phyloP scores from a whole-genome alignment of 2,888 invertebrate species.

The Calliopum simillimum region DNA sequence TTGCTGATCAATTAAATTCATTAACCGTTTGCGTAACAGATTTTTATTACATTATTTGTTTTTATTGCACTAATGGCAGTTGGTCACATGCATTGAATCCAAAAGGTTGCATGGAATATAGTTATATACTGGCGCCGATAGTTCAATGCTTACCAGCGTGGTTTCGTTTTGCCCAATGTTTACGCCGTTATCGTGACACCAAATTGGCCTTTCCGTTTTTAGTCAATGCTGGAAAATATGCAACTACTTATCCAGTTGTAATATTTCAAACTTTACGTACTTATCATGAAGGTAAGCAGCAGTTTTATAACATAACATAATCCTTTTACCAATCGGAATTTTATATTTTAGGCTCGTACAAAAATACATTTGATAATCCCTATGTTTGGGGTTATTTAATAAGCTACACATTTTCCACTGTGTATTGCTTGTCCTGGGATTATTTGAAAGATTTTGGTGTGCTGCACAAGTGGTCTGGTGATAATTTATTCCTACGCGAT shows the following conservation, averaged over 20 bases:
- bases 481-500: conserved; percentile 89
- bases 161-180: conserved; percentile 97
- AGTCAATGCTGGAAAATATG: conserved; percentile 97
- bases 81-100: conserved; percentile 66
- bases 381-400: conserved; percentile 89
- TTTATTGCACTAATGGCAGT: conserved; percentile 81
- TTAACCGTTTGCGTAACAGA: conserved; percentile 88
- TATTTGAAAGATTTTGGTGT: conserved; percentile 98
- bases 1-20: conserved; percentile 94
- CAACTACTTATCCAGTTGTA: conserved; percentile 92
- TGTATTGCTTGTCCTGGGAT: conserved; percentile 97
- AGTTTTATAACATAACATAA: conserved; percentile 52
- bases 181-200: conserved; percentile 93
- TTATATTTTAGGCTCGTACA: conserved; percentile 69
- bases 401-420: conserved; percentile 83
- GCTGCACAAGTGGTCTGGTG: conserved; percentile 86
- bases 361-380: conserved; percentile 76
- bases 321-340: neutral
- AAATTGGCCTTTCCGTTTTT: conserved; percentile 92
- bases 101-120: conserved; percentile 72
- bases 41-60: conserved; percentile 91
- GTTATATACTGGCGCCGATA: conserved; percentile 81
- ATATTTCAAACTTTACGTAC: conserved; percentile 79
- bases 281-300: conserved; percentile 67
- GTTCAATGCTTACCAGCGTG: conserved; percentile 94